These are phyloP conservation scores for Biston stratarius DNA, from an alignment of 2,888 invertebrate species.

Conservation along the genomic window DNA sequence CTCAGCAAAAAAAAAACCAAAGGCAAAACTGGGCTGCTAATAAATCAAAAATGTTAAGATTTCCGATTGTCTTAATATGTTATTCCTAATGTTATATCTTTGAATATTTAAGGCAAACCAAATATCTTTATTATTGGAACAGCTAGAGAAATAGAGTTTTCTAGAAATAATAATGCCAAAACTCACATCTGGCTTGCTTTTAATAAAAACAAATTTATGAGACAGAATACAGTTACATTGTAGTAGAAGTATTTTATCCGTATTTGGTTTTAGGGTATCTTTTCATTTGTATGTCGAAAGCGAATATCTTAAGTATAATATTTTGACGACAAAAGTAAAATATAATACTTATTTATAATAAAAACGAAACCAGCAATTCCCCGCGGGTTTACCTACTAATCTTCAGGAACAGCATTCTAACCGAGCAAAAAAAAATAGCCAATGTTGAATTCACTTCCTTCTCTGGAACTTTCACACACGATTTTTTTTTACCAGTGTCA, in stretches of 20 bases:
- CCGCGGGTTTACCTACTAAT: no score
- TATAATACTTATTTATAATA: background rate
- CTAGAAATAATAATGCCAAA: conserved; percentile 6
- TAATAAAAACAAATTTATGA: conserved; percentile 11
- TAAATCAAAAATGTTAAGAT: no score
- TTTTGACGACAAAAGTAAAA: background rate
- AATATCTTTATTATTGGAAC: background rate
- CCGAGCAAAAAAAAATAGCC: no score
- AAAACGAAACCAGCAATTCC: no score
- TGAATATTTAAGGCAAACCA: background rate
- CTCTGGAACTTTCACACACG: no score
- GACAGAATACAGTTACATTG: background rate
- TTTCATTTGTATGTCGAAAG: background rate
- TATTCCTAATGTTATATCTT: no score
- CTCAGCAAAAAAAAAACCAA: no score
- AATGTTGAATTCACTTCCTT: no score
- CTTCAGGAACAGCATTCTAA: no score
- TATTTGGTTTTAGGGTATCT: background rate
- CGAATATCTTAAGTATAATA: background rate
- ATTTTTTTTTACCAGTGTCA: no score
- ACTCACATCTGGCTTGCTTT: conserved; percentile 14
- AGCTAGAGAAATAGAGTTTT: background rate
- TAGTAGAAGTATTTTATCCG: background rate
- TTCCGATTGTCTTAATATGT: no score
- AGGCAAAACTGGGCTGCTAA: no score